Percentiles rank a stretch among this genome's conserved stretches.
Conservation (phyloP, 2,113 vertebrate species). For the Geococcyx californianus region DNA sequence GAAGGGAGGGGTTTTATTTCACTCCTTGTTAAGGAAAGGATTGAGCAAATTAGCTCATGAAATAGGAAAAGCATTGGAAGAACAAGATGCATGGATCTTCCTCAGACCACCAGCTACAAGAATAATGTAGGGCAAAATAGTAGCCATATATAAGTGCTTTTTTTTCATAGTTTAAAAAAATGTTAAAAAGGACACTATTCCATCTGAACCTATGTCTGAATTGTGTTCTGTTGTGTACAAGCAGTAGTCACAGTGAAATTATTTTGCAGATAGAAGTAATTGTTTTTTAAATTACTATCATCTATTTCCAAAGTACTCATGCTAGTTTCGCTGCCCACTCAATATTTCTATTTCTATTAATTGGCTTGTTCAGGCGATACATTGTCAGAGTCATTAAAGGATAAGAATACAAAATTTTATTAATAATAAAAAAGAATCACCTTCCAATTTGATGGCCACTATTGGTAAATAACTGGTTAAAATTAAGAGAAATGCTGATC, state of each 20-base stretch:
- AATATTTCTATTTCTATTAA: background rate
- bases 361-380: background rate
- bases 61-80: background rate
- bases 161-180: background rate
- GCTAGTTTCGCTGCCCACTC: background rate
- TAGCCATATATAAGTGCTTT: background rate
- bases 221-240: background rate
- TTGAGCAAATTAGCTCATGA: background rate
- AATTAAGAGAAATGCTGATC: background rate
- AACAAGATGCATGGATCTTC: background rate
- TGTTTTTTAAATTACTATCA: background rate
- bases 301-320: background rate
- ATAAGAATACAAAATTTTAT: background rate
- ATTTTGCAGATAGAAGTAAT: background rate
- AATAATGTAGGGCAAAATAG: background rate
- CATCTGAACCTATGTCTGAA: background rate
- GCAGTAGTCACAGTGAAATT: background rate
- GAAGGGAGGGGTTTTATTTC: background rate
- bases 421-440: background rate
- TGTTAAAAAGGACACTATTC: background rate
- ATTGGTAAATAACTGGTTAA: background rate
- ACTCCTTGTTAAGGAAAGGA: background rate
- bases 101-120: background rate
- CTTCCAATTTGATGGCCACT: background rate
- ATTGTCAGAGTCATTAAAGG: background rate